Base-by-base conservation (phyloP, 2,797 vertebrate genomes). In the Ciconia nigra region DNA sequence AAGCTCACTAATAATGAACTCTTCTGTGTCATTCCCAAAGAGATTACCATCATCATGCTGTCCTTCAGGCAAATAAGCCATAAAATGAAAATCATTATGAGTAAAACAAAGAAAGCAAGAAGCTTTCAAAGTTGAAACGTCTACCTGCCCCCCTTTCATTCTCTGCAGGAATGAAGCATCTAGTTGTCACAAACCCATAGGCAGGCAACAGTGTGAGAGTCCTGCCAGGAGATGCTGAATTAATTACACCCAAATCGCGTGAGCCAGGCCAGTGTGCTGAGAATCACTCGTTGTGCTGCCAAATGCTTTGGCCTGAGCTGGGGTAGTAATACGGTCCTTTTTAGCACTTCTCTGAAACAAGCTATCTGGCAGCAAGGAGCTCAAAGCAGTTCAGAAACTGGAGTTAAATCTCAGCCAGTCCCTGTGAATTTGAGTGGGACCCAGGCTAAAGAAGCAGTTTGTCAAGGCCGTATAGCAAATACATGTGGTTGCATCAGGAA, bases 211-310 rank as follows among this genome's bases (percentile, higher is more conserved):
- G 59, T 9, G 52, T 35, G 49, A 92, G 57, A 20, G 3, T 65
- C 44, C 74, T 92, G 82, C 82, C 96, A 95, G 89, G 84, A 87
- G 69, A 87, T 73, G 71, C 63, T 74, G 79, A 92, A 83, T 71
- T 93, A 92, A 83, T 71, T 93, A 42, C 47, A 61, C 49, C 80
- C 22, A 21, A 82, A 70, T 44, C 13, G 11, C 70, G 74, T 10
- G 42, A 89, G 57, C 74, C 87, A 90, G 93, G 55, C 78, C 78
- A 90, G 42, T 51, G 78, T 83, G 67, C 86, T 94, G 90, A 82
- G 90, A 96, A 94, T 79, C 66, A 47, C 47, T 73, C 81, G 17
- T 1, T 29, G 41, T 70, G 47, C 74, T 92, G 92, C 92, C 95
- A 94, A 37, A 59, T 6, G 4, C 67, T 83, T 95, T 86, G 79